phyloP scores from a whole-genome alignment of 2,888 invertebrate genomes.

The Lasius fuliginosus region DNA sequence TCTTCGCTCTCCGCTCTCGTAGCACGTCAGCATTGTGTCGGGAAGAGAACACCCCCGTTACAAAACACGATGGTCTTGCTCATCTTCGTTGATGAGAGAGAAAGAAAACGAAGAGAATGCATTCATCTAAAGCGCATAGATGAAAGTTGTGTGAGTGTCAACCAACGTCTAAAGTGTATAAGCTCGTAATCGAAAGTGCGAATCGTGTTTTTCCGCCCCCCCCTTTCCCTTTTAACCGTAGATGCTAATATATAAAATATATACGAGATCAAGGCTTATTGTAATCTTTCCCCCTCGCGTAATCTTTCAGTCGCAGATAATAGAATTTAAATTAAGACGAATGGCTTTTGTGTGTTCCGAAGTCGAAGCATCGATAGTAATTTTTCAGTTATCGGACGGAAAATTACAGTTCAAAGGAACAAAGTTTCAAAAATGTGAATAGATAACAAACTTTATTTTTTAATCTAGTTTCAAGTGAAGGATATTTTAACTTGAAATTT shows the following conservation, averaged over 20 bases:
- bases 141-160: slow-evolving; percentile 25
- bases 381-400: slow-evolving; percentile 16
- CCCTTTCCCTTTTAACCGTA: background rate
- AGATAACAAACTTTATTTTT: background rate
- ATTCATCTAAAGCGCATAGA: slow-evolving; percentile 24
- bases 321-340: slow-evolving; percentile 32
- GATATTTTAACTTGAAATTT: background rate
- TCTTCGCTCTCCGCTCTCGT: slow-evolving; percentile 11
- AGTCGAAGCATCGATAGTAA: slow-evolving; percentile 18
- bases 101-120: slow-evolving; percentile 2
- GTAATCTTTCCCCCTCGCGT: background rate
- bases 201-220: slow-evolving; percentile 3
- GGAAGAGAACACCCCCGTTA: slow-evolving; percentile 67
- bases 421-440: background rate
- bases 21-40: slow-evolving; percentile 53
- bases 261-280: slow-evolving; percentile 9
- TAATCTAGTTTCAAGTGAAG: background rate
- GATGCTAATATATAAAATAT: background rate
- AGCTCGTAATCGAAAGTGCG: slow-evolving; percentile 24
- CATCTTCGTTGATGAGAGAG: slow-evolving; percentile 39
- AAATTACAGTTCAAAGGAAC: slow-evolving; percentile 13
- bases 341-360: slow-evolving; percentile 18
- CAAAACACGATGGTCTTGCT: slow-evolving; percentile 65
- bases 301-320: slow-evolving; percentile 33
- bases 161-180: background rate